Base-by-base conservation (phyloP, 2,888 invertebrate species). In the Drosophila gaucha region DNA sequence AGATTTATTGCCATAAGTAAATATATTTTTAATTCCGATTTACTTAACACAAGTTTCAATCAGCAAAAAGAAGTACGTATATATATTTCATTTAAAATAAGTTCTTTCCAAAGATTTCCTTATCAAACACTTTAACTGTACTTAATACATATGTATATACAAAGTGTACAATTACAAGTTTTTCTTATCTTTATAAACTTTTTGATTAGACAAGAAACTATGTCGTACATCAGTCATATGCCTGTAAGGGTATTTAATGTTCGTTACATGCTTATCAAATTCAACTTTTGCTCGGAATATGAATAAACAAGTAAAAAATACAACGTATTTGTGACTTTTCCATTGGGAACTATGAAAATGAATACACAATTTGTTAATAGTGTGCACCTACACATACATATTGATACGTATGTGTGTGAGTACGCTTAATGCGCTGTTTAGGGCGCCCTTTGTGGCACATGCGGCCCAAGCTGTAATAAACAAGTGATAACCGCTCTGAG, bases 291-390 rank as follows among this genome's bases (percentile, higher is more conserved):
- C n/a, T 28, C 20, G 20, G 6, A 26, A 18, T 18, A 18, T n/a
- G 1, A 24, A 43, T 8, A 10, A 28, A 1, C 18, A 39, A 46
- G 8, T n/a, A 9, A 72, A 75, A 46, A 31, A 49, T n/a, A 12
- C 31, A 31, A n/a, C 49, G 24, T 26, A 54, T 70, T 6, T 30
- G 35, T n/a, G n/a, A 54, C 2, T 57, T 41, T 41, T 85, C 79
- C 80, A 69, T 59, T 58, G 50, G 20, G 30, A 57, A 67, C 14
- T 55, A 60, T 59, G 41, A 38, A 59, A 74, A 68, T 63, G 38
- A 80, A 57, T 50, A 65, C 49, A 41, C 51, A 63, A 68, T 78
- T 85, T 74, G 67, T 71, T 66, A 71, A 78, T 74, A 71, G 67
- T 70, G 60, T 28, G 28, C 16, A 24, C 28, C 28, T n/a, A 46